Base-by-base conservation (phyloP, 2,113 vertebrate species). In the Regulus satrapa region DNA sequence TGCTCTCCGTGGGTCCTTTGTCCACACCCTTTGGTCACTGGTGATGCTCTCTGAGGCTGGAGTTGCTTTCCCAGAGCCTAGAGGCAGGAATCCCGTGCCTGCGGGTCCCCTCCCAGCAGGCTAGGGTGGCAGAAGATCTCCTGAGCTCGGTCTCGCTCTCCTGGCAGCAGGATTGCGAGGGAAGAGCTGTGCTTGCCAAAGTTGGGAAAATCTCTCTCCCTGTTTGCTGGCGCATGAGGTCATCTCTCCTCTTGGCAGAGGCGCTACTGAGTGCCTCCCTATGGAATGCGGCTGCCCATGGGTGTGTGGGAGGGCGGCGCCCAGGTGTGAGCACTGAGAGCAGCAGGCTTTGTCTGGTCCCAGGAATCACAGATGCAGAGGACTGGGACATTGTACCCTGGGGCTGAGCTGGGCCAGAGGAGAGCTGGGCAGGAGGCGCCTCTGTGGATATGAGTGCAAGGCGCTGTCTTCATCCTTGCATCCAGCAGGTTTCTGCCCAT, bases 141-240 rank as follows among this genome's bases (percentile, higher is more conserved):
- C 82, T 81, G 36, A 64, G 54, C 34, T 41, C 17, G 9, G 9
- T 31, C 46, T 41, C 0, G 0, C 8, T 25, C 34, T 79, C 25
- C 49, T 14, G 36, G 54, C 46, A 79, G 75, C 28, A 32, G 7
- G 49, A 25, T 14, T 72, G 69, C 4, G 5, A 51, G 56, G 28
- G 26, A 56, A 95, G 45, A 82, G 54, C 45, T 0, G 0, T 2
- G 15, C 87, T 72, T 82, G 36, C n/a, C 0, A 0, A n/a, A 49
- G 54, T 8, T 83, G 76, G 85, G 68, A 68, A 67, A 62, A 38
- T 29, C 54, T 86, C 69, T 46, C 17, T 71, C 52, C 6, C 12
- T 94, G 69, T 94, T 94, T 91, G 72, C 69, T 59, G 83, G 80
- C 0, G 2, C 49, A 68, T 87, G 94, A 95, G 62, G 92, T 96